Percentiles rank a stretch among this genome's conserved stretches.
phyloP scores from a whole-genome alignment of 2,888 invertebrate genomes.

The Mythimna impura region DNA sequence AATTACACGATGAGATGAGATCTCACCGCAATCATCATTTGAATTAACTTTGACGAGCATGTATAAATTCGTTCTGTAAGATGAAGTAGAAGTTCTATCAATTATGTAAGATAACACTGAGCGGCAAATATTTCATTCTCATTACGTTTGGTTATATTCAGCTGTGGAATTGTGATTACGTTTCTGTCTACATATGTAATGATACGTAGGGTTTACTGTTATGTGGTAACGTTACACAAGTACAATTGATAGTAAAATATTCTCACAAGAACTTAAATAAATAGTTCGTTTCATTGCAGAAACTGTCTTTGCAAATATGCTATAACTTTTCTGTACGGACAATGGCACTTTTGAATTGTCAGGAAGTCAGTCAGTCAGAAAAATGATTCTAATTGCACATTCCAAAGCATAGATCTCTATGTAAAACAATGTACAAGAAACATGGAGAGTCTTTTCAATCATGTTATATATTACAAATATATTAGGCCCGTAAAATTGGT shows the following conservation, averaged over 20 bases:
- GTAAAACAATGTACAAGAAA: no score
- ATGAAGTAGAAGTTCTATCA: conserved; percentile 34
- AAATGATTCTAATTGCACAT: no score
- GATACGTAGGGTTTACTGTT: neutral
- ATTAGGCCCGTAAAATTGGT: no score
- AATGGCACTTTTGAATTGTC: no score
- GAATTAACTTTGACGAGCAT: conserved; percentile 16
- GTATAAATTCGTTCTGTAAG: conserved; percentile 21
- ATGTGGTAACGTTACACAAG: neutral
- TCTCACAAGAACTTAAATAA: neutral
- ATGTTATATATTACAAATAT: no score
- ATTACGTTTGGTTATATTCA: conserved; percentile 35
- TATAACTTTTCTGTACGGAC: no score
- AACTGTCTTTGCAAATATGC: no score
- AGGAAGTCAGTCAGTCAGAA: no score
- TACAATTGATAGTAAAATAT: neutral
- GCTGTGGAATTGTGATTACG: conserved; percentile 7
- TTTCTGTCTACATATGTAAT: conserved; percentile 15
- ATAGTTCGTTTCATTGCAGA: no score
- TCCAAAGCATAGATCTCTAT: no score
- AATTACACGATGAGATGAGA: neutral
- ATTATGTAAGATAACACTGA: conserved; percentile 47
- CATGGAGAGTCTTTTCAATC: no score
- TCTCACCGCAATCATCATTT: conserved; percentile 7
- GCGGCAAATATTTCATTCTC: conserved; percentile 36